phyloP scores from a whole-genome alignment of 2,888 invertebrate species.

The Diarsia rubi region DNA sequence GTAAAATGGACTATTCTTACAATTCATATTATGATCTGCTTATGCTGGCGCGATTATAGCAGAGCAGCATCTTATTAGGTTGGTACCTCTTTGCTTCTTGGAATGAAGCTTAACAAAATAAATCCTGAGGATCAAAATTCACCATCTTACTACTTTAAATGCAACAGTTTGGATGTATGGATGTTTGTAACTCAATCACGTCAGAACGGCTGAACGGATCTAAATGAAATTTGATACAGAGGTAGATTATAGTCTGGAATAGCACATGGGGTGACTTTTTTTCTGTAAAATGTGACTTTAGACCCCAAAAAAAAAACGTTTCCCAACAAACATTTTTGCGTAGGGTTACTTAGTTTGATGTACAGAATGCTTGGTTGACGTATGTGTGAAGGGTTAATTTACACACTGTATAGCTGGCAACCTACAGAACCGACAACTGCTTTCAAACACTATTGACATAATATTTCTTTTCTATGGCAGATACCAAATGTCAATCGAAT shows the following conservation, averaged over 20 bases:
- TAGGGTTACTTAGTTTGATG: too few species aligned
- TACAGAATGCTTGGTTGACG: too few species aligned
- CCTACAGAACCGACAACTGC: not conserved
- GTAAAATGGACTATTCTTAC: too few species aligned
- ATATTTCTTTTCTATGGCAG: not conserved
- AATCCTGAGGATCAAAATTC: not conserved
- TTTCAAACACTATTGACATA: not conserved
- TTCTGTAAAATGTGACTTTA: too few species aligned
- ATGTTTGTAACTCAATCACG: not conserved
- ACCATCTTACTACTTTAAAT: not conserved
- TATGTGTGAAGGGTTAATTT: too few species aligned
- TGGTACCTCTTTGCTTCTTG: not conserved
- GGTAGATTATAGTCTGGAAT: not conserved
- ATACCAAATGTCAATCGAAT: not conserved
- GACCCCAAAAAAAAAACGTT: too few species aligned
- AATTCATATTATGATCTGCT: too few species aligned
- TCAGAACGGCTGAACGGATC: not conserved
- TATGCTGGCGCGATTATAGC: constrained; percentile 1
- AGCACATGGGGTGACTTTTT: not conserved
- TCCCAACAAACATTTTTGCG: too few species aligned
- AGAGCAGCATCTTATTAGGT: too few species aligned
- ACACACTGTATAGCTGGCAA: too few species aligned
- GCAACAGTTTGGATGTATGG: not conserved
- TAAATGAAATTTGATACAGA: not conserved
- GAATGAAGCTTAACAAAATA: not conserved